Conservation (phyloP, 1,140 invertebrate genomes). For the Drosophila pandora region DNA sequence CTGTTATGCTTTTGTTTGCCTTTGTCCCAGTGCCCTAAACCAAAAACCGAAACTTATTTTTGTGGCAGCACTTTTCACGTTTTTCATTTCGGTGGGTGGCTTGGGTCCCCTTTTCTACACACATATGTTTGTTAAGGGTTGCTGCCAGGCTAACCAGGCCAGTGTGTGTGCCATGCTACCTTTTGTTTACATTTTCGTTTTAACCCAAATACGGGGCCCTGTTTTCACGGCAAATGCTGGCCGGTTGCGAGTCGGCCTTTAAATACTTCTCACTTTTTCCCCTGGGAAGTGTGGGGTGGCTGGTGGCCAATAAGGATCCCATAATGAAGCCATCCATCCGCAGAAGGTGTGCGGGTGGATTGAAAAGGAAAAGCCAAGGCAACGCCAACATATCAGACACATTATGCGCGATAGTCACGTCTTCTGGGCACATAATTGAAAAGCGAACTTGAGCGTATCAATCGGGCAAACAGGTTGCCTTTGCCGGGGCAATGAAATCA, state of each 20-base stretch:
- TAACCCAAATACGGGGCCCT: slow-evolving; percentile 70
- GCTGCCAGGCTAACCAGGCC: slow-evolving; percentile 51
- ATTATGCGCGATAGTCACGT: slow-evolving; percentile 77
- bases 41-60: slow-evolving; percentile 61
- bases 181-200: slow-evolving; percentile 79
- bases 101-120: slow-evolving; percentile 4
- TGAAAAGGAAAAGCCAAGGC: slow-evolving; percentile 9
- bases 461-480: slow-evolving; percentile 68
- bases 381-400: slow-evolving; percentile 54
- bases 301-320: slow-evolving; percentile 16
- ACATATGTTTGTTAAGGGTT: slow-evolving; percentile 60
- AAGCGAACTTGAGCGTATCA: slow-evolving; percentile 77
- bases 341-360: slow-evolving; percentile 50
- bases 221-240: slow-evolving; percentile 47
- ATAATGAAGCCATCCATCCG: slow-evolving; percentile 61
- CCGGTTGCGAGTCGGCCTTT: slow-evolving; percentile 47
- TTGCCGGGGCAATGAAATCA: slow-evolving; percentile 62
- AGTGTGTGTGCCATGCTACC: slow-evolving; percentile 60
- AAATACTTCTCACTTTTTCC: slow-evolving; percentile 53
- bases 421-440: slow-evolving; percentile 73
- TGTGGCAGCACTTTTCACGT: slow-evolving; percentile 80
- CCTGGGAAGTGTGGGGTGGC: slow-evolving; percentile 13
- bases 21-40: slow-evolving; percentile 64
- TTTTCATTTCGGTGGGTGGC: slow-evolving; percentile 54
- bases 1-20: slow-evolving; percentile 58